These are phyloP conservation scores for Ostrea edulis DNA, from an alignment of 1,140 invertebrate species.

Conservation along the genomic window DNA sequence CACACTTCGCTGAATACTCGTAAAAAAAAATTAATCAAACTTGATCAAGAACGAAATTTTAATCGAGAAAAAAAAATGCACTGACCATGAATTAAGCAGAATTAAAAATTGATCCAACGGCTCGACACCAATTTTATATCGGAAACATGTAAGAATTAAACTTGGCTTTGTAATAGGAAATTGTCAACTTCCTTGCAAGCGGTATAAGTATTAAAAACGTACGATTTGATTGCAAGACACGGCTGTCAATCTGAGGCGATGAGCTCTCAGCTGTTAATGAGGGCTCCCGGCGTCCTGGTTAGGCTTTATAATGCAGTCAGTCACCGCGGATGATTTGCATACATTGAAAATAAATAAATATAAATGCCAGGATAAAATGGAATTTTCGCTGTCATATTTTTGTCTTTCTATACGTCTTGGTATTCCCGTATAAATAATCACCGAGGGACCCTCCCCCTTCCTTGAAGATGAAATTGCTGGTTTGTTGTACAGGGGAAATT, in stretches of 20 bases:
- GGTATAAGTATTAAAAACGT: neutral
- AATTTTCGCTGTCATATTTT: slow-evolving; percentile 16
- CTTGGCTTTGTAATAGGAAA: neutral
- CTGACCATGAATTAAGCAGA: slow-evolving; percentile 3
- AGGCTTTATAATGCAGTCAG: neutral
- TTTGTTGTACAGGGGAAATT: too few species aligned
- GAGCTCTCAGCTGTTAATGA: slow-evolving; percentile 8
- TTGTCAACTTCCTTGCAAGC: neutral
- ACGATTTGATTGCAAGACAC: neutral
- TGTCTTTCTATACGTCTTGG: neutral
- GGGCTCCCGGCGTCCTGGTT: neutral
- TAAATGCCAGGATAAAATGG: neutral
- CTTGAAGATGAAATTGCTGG: neutral
- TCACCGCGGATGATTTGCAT: neutral
- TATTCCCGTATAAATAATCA: neutral
- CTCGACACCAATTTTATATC: neutral
- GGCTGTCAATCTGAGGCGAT: neutral
- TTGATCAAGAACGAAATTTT: too few species aligned
- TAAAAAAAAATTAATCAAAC: too few species aligned
- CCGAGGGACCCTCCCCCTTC: neutral
- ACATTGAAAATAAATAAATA: slow-evolving; percentile 37
- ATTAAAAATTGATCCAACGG: neutral
- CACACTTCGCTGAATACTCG: too few species aligned
- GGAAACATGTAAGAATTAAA: neutral
- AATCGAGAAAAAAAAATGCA: neutral